Evolutionary conservation across 1,140 invertebrate genomes (phyloP).

Genomic region (Drosophila melanogaster): Release_6_plus_ISO1_MT NT_033777.3:29285001-29285500

Average conservation of each 20-base stretch:
- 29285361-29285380: slow-evolving; percentile 46
- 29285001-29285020: slow-evolving; percentile 65
- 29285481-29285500: not conserved
- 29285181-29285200: slow-evolving; percentile 60
- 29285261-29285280: slow-evolving; percentile 56
- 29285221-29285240: slow-evolving; percentile 5
- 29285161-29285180: slow-evolving; percentile 57
- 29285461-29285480: slow-evolving; percentile 71
- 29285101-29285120: not conserved
- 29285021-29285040: slow-evolving; percentile 80
- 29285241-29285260: not conserved
- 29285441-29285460: slow-evolving; percentile 56
- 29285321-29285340: slow-evolving; percentile 37
- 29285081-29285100: slow-evolving; percentile 20
- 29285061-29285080: slow-evolving; percentile 58
- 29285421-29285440: slow-evolving; percentile 71
- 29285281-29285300: slow-evolving; percentile 62
- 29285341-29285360: slow-evolving; percentile 80
- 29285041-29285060: slow-evolving; percentile 65
- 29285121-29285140: slow-evolving; percentile 2
- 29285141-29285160: slow-evolving; percentile 18
- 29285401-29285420: slow-evolving; percentile 64
- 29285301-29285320: slow-evolving; percentile 8
- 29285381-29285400: slow-evolving; percentile 53
- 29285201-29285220: slow-evolving; percentile 19